Conservation (phyloP, 2,113 vertebrate species). For the Lutjanus erythropterus region DNA sequence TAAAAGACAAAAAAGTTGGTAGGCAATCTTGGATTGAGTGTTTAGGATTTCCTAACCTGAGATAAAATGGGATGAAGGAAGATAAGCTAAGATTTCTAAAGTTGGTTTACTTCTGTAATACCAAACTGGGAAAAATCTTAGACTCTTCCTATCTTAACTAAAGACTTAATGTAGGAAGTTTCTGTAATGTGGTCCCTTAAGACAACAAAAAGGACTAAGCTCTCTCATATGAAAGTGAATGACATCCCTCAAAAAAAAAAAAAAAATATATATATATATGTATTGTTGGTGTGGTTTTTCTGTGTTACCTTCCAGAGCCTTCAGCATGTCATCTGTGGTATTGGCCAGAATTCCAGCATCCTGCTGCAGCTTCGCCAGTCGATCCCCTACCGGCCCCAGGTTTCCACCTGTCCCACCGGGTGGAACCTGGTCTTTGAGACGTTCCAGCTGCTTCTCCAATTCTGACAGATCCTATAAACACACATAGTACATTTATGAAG, state of each 20-base stretch:
- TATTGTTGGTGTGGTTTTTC: not conserved
- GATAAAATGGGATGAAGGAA: too few relatives aligned
- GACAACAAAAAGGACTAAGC: not conserved
- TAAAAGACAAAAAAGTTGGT: too few relatives aligned
- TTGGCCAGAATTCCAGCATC: constrained; percentile 84
- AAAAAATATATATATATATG: too few relatives aligned
- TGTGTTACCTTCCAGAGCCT: constrained; percentile 86
- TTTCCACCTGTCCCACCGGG: not conserved
- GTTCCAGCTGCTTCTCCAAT: constrained; percentile 81
- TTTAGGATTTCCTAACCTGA: too few relatives aligned
- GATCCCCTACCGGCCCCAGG: constrained; percentile 57
- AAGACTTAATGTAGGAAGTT: too few relatives aligned
- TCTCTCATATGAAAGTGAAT: not conserved
- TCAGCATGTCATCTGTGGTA: constrained; percentile 85
- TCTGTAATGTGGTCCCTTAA: too few relatives aligned
- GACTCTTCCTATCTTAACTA: too few relatives aligned
- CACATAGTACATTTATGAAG: not conserved
- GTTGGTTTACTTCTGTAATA: too few relatives aligned
- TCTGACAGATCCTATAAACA: constrained; percentile 83
- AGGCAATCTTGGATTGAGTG: too few relatives aligned
- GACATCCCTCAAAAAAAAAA: not conserved
- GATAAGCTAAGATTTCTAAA: too few relatives aligned
- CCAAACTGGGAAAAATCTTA: too few relatives aligned
- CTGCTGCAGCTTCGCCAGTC: constrained; percentile 80
- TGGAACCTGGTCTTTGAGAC: constrained; percentile 69